phyloP scores from a whole-genome alignment of 2,113 vertebrate genomes.

The Notarius lentiginosus region DNA sequence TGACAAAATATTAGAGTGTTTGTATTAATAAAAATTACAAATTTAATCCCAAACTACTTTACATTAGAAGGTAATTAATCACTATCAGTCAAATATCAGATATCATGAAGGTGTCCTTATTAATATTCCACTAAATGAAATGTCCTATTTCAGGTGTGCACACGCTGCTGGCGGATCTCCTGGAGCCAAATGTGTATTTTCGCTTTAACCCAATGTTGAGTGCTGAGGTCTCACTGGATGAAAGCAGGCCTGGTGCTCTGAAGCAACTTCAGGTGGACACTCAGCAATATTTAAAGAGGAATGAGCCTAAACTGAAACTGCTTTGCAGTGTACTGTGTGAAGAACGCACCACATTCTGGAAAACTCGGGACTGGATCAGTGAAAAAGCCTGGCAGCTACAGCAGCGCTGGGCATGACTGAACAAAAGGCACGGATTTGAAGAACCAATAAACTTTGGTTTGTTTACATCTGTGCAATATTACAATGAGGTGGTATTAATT shows the following conservation, averaged over 20 bases:
- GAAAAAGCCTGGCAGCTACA: constrained; percentile 69
- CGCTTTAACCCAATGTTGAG: constrained; percentile 77
- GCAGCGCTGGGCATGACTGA: constrained; percentile 63
- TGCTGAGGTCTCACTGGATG: constrained; percentile 69
- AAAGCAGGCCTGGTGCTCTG: constrained; percentile 65
- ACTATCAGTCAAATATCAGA: background rate
- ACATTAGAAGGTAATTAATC: background rate
- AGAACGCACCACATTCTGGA: constrained; percentile 61
- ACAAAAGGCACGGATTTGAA: background rate
- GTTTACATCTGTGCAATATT: background rate
- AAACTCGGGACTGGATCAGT: constrained; percentile 67
- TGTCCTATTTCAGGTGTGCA: constrained; percentile 62
- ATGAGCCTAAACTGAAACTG: constrained; percentile 65
- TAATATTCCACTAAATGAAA: background rate
- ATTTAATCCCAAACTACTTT: background rate
- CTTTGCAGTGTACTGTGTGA: constrained; percentile 66
- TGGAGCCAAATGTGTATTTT: constrained; percentile 72
- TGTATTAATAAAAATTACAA: background rate
- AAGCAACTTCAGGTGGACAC: constrained; percentile 68
- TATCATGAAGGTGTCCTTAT: background rate
- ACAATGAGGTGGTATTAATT: background rate
- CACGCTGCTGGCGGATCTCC: constrained; percentile 72
- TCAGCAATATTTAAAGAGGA: constrained; percentile 69
- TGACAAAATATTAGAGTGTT: background rate
- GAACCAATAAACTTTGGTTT: background rate